Base-by-base conservation (phyloP, 2,797 vertebrate genomes). In the Varecia variegata region DNA sequence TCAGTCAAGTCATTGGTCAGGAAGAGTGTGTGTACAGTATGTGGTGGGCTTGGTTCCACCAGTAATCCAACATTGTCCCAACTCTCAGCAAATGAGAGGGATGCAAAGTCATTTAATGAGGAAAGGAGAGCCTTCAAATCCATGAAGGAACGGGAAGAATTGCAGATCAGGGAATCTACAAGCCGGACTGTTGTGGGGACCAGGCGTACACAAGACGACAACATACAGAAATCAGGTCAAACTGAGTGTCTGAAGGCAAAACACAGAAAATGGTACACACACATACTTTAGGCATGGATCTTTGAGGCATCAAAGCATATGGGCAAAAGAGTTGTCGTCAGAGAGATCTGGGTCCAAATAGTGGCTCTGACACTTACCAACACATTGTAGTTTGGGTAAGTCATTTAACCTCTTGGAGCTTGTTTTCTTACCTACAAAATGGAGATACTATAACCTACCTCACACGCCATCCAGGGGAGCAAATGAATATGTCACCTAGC, bases 31-130 rank as follows among this genome's bases (percentile, higher is more conserved):
- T 97, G 98, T 27, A 99, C 97, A 0, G 97, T 97, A 43, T 99
- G 99, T 3, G 99, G 97, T 79, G 99, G 98, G 82, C 99, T 99
- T 0, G 99, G 99, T 97, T 99, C 99, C 18, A 99, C 99, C 98
- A 99, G 98, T 43, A 99, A 97, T 10, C 99, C 99, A 0, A 99
- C 99, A 0, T 99, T 99, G 98, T 99, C 99, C 99, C 99, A 99
- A 7, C 99, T 99, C 97, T 99, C 99, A 0, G 99, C 99, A 96
- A 99, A 98, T 0, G 99, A 99, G 40, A 99, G 99, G 0, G 99
- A 98, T n/a, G 99, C 99, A 0, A 99, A 99, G 93, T 99, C 98
- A 90, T 99, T 99, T 87, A 99, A 97, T 81, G 99, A 98, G 43
- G 98, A 98, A 52, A 99, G 97, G 17, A 99, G 98, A 5, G 98